Evolutionary conservation across 2,888 invertebrate species (phyloP).

Genomic region (Flabesymbios commensalis): DNA sequence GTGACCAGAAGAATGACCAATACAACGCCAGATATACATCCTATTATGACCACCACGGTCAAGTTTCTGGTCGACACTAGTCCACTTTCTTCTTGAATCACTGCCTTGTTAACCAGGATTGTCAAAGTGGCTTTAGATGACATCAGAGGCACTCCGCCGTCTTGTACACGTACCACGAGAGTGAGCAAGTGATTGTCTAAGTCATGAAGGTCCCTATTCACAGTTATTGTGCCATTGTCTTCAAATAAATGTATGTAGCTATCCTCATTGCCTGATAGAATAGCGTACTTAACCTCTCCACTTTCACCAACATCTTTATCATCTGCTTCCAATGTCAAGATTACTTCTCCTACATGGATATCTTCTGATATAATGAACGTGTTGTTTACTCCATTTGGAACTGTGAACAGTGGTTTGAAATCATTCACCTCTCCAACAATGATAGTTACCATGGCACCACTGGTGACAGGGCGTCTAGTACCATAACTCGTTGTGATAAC

Average conservation of each 20-base stretch:
- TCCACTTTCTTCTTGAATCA: background rate
- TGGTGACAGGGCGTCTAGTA: background rate
- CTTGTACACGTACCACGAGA: constrained; percentile 15
- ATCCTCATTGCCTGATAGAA: constrained; percentile 15
- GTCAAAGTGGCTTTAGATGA: constrained; percentile 16
- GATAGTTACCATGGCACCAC: constrained; percentile 5
- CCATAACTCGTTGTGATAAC: background rate
- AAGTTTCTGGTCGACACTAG: constrained; percentile 16
- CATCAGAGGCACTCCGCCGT: constrained; percentile 15
- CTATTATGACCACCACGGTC: constrained; percentile 25
- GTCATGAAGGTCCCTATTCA: background rate
- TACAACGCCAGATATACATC: constrained; percentile 15
- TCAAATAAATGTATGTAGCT: constrained; percentile 14
- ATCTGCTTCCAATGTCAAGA: background rate
- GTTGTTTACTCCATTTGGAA: constrained; percentile 1
- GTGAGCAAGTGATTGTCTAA: background rate
- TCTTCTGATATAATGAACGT: background rate
- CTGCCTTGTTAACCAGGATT: constrained; percentile 23
- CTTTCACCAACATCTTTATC: constrained; percentile 10
- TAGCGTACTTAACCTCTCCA: constrained; percentile 5
- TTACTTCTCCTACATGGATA: background rate
- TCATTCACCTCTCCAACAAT: constrained; percentile 9
- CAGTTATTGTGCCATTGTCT: constrained; percentile 9
- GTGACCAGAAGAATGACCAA: constrained; percentile 23
- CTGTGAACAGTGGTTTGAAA: background rate